These are phyloP conservation scores for Gymnosoma rotundatum DNA, from an alignment of 2,888 invertebrate genomes.

Conservation along the genomic window DNA sequence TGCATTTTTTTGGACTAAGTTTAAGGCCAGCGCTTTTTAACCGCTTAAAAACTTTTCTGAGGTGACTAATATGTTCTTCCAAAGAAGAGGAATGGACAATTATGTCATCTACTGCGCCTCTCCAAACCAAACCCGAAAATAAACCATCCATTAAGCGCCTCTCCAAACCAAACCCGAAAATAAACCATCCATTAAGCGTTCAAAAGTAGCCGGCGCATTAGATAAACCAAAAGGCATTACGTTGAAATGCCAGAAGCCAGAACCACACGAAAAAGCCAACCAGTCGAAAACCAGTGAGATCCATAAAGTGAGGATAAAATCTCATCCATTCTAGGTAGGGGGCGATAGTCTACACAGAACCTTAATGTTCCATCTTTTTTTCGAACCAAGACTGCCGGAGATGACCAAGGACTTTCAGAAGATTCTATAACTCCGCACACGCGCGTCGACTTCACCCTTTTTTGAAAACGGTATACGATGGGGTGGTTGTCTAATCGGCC, in stretches of 20 bases:
- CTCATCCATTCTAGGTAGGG: conserved; percentile 40
- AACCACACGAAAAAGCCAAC: no score
- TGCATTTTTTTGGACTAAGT: no score
- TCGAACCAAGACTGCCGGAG: no score
- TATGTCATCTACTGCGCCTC: neutral
- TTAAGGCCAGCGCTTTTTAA: no score
- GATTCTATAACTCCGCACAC: neutral
- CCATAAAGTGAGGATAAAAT: conserved; percentile 39
- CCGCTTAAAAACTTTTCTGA: no score
- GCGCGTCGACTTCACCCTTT: neutral
- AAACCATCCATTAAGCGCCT: no score
- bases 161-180: neutral
- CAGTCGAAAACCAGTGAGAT: conserved; percentile 52
- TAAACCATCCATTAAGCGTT: conserved; percentile 55
- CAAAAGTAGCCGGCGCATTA: conserved; percentile 61
- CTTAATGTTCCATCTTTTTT: neutral
- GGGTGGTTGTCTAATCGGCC: neutral
- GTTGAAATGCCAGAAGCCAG: no score
- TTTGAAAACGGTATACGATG: neutral
- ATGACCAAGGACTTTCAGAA: neutral
- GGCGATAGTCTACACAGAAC: neutral
- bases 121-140: no score
- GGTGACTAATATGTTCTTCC: neutral
- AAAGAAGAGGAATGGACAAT: no score
- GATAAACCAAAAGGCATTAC: conserved; percentile 66